Conservation (phyloP, 2,797 vertebrate species). For the Malurus splendens region DNA sequence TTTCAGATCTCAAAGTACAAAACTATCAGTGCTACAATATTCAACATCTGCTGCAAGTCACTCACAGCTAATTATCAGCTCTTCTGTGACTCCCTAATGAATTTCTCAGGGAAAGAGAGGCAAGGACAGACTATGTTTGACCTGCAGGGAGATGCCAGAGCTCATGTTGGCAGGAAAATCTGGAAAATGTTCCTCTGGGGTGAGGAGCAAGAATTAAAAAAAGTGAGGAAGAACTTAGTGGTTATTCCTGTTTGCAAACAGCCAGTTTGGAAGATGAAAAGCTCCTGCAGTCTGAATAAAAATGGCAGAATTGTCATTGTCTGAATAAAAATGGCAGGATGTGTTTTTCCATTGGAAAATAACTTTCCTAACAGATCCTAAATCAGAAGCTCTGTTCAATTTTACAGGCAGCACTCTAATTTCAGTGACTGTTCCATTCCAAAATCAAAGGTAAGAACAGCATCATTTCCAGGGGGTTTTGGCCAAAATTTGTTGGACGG, state of each 20-base stretch:
- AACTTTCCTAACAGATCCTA: not conserved
- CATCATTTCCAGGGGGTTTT: not conserved
- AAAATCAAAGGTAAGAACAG: not conserved
- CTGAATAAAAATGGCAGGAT: not conserved
- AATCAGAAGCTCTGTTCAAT: not conserved
- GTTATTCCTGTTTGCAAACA: not conserved
- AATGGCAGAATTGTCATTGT: not conserved
- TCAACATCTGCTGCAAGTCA: conserved; percentile 7
- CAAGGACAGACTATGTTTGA: not conserved
- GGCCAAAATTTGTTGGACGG: not conserved
- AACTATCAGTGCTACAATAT: not conserved
- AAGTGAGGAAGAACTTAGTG: not conserved
- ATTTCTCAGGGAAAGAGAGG: not conserved
- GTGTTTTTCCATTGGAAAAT: not conserved
- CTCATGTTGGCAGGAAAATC: not conserved
- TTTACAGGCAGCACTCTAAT: not conserved
- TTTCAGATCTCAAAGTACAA: not conserved
- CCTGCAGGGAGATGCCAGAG: not conserved
- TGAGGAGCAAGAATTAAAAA: not conserved
- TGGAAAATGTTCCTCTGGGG: not conserved
- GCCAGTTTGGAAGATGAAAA: not conserved
- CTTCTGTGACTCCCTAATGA: not conserved
- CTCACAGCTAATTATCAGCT: not conserved
- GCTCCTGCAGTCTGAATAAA: not conserved
- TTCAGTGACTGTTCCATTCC: not conserved